Evolutionary conservation across 2,113 vertebrate species (phyloP).

Genomic region (Isichthys henryi): DNA sequence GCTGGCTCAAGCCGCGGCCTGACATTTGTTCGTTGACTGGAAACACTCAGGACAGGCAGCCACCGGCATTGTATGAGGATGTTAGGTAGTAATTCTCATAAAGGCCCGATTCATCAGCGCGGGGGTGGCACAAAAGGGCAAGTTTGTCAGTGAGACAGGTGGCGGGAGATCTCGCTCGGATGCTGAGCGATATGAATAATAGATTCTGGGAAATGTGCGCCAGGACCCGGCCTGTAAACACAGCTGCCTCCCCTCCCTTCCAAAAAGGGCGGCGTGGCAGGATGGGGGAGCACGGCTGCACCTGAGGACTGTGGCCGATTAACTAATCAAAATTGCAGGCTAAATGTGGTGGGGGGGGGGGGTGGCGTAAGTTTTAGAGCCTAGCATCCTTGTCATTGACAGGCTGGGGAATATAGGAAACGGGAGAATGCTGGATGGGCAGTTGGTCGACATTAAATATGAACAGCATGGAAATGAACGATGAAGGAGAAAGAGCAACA

Average conservation of each 20-base stretch:
- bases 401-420: background rate
- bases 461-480: slow-evolving; percentile 6
- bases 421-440: background rate
- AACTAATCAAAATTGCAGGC: slow-evolving; percentile 26
- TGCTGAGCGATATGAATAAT: slow-evolving; percentile 96
- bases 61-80: slow-evolving; percentile 78
- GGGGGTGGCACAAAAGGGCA: slow-evolving; percentile 89
- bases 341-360: slow-evolving; percentile 12
- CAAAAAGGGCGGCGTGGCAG: slow-evolving; percentile 82
- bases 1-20: slow-evolving; percentile 40
- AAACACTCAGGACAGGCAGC: slow-evolving; percentile 66
- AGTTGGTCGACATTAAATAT: slow-evolving; percentile 9
- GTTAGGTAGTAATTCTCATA: slow-evolving; percentile 85
- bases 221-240: slow-evolving; percentile 90
- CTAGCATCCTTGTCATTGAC: background rate
- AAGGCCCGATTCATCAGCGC: slow-evolving; percentile 92
- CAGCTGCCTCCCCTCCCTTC: slow-evolving; percentile 85
- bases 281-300: slow-evolving; percentile 72
- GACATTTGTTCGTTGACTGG: slow-evolving; percentile 73
- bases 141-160: slow-evolving; percentile 92
- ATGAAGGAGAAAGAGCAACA: background rate
- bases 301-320: slow-evolving; percentile 72
- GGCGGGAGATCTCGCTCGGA: slow-evolving; percentile 91
- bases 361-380: background rate
- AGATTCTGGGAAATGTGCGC: slow-evolving; percentile 87